These are phyloP conservation scores for Chironomus striatipennis DNA, from an alignment of 1,140 invertebrate genomes.

Conservation along the genomic window DNA sequence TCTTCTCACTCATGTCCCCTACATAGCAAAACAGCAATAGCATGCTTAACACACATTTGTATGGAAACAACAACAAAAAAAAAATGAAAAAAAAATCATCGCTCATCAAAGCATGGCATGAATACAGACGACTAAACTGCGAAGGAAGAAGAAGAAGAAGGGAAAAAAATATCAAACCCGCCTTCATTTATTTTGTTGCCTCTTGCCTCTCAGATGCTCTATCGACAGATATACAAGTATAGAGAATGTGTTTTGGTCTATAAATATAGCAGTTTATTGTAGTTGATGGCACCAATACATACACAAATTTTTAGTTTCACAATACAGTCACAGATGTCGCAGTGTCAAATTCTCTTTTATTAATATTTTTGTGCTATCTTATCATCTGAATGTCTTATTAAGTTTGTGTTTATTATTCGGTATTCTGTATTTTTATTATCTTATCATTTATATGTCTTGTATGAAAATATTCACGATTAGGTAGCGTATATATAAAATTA, in stretches of 20 bases:
- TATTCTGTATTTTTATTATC: too few species aligned
- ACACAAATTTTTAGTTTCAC: too few species aligned
- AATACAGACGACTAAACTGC: background rate
- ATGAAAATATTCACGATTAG: too few species aligned
- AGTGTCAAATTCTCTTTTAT: too few species aligned
- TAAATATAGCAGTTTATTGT: too few species aligned
- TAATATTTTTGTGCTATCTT: too few species aligned
- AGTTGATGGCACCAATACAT: too few species aligned
- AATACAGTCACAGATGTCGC: too few species aligned
- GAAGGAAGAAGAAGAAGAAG: conserved; percentile 22
- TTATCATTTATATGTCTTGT: too few species aligned
- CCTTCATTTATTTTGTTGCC: background rate
- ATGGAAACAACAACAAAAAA: conserved; percentile 18
- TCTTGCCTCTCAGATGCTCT: background rate
- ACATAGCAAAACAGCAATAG: background rate
- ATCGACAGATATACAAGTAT: conserved; percentile 25
- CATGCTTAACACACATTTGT: background rate
- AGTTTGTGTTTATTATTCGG: too few species aligned
- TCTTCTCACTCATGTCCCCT: conserved; percentile 5
- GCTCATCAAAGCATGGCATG: background rate
- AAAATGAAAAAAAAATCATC: conserved; percentile 24
- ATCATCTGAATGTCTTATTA: too few species aligned
- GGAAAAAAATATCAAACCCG: conserved; percentile 25
- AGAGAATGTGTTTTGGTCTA: too few species aligned
- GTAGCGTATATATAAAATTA: conserved; percentile 24